phyloP scores from a whole-genome alignment of 2,888 invertebrate species.

The Eupithecia insigniata region DNA sequence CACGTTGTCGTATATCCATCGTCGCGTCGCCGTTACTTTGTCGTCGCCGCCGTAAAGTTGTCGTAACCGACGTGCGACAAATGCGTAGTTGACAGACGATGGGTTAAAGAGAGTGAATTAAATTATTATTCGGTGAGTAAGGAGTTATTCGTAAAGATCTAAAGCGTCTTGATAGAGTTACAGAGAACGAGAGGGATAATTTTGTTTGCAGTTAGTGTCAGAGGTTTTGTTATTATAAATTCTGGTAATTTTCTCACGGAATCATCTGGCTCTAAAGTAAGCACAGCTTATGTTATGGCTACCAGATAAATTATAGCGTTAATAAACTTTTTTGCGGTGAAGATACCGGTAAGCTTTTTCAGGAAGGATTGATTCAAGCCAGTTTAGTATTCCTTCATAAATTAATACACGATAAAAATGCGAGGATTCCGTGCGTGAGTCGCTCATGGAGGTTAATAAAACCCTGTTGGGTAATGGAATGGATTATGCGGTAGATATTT shows the following conservation, averaged over 20 bases:
- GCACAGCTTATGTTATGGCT: background rate
- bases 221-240: background rate
- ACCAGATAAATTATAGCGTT: background rate
- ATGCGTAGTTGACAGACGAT: conserved; percentile 37
- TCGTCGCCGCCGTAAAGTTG: conserved; percentile 75
- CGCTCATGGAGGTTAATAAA: background rate
- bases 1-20: conserved; percentile 70
- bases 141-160: background rate
- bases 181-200: background rate
- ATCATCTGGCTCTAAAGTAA: background rate
- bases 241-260: background rate
- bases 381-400: background rate
- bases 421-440: background rate
- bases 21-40: conserved; percentile 70
- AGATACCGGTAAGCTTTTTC: background rate
- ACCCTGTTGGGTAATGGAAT: background rate
- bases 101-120: conserved; percentile 12
- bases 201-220: background rate
- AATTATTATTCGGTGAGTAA: conserved; percentile 8
- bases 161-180: conserved; percentile 2
- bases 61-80: conserved; percentile 57
- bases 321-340: background rate
- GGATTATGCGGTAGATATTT: background rate
- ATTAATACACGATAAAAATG: background rate
- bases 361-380: background rate